Conservation (phyloP, 2,888 invertebrate genomes). For the Chalcis sispes region DNA sequence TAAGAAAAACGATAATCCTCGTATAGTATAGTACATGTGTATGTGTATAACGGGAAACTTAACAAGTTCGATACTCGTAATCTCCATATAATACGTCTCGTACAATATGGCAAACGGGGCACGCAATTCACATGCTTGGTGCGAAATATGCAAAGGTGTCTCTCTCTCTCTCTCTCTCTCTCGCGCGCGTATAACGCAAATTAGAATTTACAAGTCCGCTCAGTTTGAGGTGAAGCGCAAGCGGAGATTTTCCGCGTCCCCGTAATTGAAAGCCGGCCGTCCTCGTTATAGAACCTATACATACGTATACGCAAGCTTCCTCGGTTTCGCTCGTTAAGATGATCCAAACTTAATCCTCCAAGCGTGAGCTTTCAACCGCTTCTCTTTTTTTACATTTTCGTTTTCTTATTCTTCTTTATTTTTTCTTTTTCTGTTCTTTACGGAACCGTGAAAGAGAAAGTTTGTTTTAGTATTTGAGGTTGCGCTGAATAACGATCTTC, state of each 20-base stretch:
- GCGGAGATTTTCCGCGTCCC: slow-evolving; percentile 33
- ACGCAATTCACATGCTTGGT: too few species aligned
- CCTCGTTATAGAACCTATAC: slow-evolving; percentile 40
- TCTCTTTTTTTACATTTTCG: slow-evolving; percentile 7
- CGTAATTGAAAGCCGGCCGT: slow-evolving; percentile 54
- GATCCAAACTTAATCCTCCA: slow-evolving; percentile 60
- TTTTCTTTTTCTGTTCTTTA: background rate
- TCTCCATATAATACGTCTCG: too few species aligned
- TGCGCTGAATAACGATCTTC: background rate
- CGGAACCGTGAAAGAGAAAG: background rate
- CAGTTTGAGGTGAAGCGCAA: slow-evolving; percentile 22
- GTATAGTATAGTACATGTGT: too few species aligned
- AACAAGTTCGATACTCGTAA: too few species aligned
- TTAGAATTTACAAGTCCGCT: slow-evolving; percentile 49
- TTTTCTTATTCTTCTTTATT: background rate
- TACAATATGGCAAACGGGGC: too few species aligned
- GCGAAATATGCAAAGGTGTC: too few species aligned
- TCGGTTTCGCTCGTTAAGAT: slow-evolving; percentile 67
- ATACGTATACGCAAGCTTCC: slow-evolving; percentile 22
- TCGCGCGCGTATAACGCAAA: slow-evolving; percentile 34
- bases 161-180: too few species aligned
- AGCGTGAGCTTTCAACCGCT: slow-evolving; percentile 25
- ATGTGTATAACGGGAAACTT: too few species aligned
- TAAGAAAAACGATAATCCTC: too few species aligned
- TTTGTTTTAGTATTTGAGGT: background rate